Percentiles rank a stretch among this genome's conserved stretches.
Conservation (phyloP, 2,888 invertebrate genomes). For the Nezara viridula region DNA sequence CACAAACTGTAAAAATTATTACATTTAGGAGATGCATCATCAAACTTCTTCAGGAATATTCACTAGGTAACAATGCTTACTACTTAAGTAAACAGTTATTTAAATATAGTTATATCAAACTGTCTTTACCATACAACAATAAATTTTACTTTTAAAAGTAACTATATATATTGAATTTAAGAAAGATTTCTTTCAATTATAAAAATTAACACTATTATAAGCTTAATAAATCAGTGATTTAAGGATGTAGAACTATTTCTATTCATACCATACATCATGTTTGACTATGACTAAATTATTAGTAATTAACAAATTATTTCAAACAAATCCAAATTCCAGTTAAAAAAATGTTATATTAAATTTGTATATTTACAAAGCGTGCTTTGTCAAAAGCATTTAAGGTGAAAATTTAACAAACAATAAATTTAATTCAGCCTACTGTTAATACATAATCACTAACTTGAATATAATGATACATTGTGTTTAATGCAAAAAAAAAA, state of each 20-base stretch:
- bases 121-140: not conserved
- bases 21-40: not conserved
- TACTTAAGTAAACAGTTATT: conserved; percentile 36
- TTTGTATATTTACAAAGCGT: conserved; percentile 32
- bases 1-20: conserved; percentile 14
- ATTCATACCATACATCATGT: conserved; percentile 13
- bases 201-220: not conserved
- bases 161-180: conserved; percentile 12
- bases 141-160: not conserved
- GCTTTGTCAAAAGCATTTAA: conserved; percentile 12
- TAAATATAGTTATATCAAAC: not conserved
- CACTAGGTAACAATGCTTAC: conserved; percentile 17
- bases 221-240: conserved; percentile 18
- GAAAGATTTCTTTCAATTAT: not conserved
- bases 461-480: conserved; percentile 21
- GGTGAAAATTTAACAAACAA: conserved; percentile 34
- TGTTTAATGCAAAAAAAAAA: conserved; percentile 21
- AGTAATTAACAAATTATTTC: conserved; percentile 35
- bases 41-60: not conserved
- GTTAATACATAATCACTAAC: conserved; percentile 29
- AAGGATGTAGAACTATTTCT: conserved; percentile 18
- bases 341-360: conserved; percentile 11
- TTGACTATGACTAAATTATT: not conserved
- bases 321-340: conserved; percentile 34
- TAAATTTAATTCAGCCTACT: not conserved